Base-by-base conservation (phyloP, 2,888 invertebrate genomes). In the Nomada flava region DNA sequence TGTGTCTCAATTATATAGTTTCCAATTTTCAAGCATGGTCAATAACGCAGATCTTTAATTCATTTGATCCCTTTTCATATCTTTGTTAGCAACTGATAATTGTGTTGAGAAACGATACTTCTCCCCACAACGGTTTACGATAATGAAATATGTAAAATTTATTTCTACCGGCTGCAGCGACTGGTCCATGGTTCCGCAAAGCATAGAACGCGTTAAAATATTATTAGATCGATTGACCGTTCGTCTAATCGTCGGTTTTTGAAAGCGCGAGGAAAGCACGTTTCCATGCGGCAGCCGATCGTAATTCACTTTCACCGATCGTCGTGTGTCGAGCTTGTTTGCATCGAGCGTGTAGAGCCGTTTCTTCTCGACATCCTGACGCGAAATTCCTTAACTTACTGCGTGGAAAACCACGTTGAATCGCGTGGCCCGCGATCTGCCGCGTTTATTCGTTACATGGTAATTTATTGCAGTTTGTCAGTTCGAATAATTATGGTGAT, bases 281-380 rank as follows among this genome's bases (percentile, higher is more conserved):
- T 70, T 65, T 70, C 69, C 65, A 36, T 65, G 44, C 29, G 44
- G 67, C 29, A 67, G 65, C 36, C 76, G 57, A 73, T 70, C 83
- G 77, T 73, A 68, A 73, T 77, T 81, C 73, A 73, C 83, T 83
- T 83, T 83, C 83, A 69, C 81, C 72, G 68, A 73, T 63, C 62
- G 63, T 68, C 63, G 65, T 68, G 20, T 53, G 73, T 52, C 77
- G 57, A 68, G 63, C 63, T 81, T 79, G 62, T 79, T 79, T 71
- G 67, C 76, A 71, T 79, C 70, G 64, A 26, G 36, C 53, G 10
- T 53, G 53, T 20, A n/a, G 53, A 20, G 60, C 55, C 55, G 44
- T 50, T 57, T 52, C 59, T 55, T 57, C 80, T 44, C n/a, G 36
- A 36, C 29, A 7, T 20, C 44, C 23, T 26, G 10, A 5, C 29